Base-by-base conservation (phyloP, 2,888 invertebrate genomes). In the Brenthis hecate region DNA sequence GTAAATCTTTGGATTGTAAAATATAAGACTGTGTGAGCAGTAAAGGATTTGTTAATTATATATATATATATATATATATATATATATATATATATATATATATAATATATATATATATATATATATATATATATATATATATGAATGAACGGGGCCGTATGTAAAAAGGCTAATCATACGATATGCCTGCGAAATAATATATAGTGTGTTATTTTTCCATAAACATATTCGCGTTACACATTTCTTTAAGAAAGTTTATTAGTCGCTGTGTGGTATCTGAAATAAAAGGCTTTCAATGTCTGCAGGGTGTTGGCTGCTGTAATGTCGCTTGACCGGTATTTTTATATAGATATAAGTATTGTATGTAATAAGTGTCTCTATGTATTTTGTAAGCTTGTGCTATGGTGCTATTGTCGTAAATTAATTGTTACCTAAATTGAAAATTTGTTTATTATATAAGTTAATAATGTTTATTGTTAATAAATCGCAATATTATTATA, bases 301-400 rank as follows among this genome's bases (percentile, higher is more conserved):
- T 91, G 92, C 92, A 91, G 91, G 88, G 92, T 92, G 92, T 92
- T 92, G 92, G 92, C 91, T 91, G 91, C 88, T 80, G 82, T 78
- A 77, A 63, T 81, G 80, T 82, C 78, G 82, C 81, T 81, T 81
- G 70, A 74, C 76, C 73, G 72, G 50, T 72, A 72, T 72, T 71
- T 70, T 65, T 62, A 68, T 74, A 70, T 73, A 72, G 72, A 65
- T 72, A 68, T 74, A 70, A 66, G 69, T 65, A 66, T 69, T 65
- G 56, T 64, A 68, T 66, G 71, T 74, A 70, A 64, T 78, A 75
- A 74, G 75, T 73, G 77, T 76, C 69, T 78, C 69, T 74, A 72
- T 85, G 74, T 82, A 79, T 79, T 85, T 84, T 82, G 81, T 79
- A 78, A 84, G 91, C 91, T 91, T 91, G 77, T 77, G 88, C 88